These are phyloP conservation scores for Hydropotes inermis DNA, from an alignment of 2,113 vertebrate genomes.

Conservation along the genomic window DNA sequence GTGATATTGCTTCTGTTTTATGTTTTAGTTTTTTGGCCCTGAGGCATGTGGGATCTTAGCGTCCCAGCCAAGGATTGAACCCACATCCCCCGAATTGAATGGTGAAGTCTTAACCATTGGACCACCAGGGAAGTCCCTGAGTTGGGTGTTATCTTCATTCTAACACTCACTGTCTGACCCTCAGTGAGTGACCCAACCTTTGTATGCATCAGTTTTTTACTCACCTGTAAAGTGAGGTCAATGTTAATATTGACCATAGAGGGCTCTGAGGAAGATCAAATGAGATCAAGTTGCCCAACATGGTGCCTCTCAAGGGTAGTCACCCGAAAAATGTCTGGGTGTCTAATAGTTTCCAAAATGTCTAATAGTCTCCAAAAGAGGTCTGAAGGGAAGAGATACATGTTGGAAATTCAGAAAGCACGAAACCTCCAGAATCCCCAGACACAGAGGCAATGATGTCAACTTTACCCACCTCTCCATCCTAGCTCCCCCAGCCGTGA, in stretches of 20 bases:
- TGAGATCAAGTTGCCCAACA: neutral
- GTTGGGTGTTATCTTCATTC: neutral
- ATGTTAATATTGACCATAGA: neutral
- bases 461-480: neutral
- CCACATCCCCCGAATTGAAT: accelerated
- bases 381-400: neutral
- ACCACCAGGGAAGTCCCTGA: neutral
- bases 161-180: neutral
- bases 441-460: neutral
- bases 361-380: neutral
- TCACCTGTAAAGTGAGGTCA: neutral
- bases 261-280: neutral
- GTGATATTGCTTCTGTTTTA: neutral
- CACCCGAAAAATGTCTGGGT: neutral
- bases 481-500: neutral
- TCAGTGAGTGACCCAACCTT: neutral
- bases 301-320: too few species aligned
- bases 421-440: neutral
- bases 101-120: neutral
- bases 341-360: neutral
- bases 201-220: neutral
- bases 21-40: neutral
- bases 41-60: neutral
- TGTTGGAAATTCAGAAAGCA: neutral
- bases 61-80: neutral